phyloP scores from a whole-genome alignment of 2,888 invertebrate genomes.

The Branchinecta sandiegonensis region DNA sequence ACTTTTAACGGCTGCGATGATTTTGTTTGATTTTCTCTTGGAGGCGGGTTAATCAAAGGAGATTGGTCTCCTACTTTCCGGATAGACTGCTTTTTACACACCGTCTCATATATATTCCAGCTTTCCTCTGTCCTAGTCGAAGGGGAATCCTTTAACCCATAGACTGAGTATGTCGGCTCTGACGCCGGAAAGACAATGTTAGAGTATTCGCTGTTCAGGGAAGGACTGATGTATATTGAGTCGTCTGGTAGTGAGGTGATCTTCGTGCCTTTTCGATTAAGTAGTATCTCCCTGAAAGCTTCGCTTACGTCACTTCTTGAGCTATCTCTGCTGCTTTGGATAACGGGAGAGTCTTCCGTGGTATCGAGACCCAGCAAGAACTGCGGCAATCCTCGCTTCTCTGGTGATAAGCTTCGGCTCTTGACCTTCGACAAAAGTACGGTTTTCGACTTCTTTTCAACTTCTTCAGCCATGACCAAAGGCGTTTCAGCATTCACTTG shows the following conservation, averaged over 20 bases:
- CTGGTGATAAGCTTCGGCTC: too few relatives aligned
- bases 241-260: constrained; percentile 3
- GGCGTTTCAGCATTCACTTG: too few relatives aligned
- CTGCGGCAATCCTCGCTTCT: background rate
- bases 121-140: background rate
- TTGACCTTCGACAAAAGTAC: too few relatives aligned
- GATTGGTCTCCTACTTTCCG: too few relatives aligned
- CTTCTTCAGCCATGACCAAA: too few relatives aligned
- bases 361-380: background rate
- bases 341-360: too few relatives aligned
- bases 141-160: background rate
- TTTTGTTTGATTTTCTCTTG: background rate
- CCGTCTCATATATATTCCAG: background rate
- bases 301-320: background rate
- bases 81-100: background rate
- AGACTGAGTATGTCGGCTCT: constrained; percentile 4
- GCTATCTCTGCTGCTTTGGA: background rate
- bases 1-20: too few relatives aligned
- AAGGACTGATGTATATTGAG: background rate
- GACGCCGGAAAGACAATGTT: background rate
- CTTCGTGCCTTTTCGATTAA: background rate
- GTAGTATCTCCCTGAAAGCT: background rate
- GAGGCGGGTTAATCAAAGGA: too few relatives aligned
- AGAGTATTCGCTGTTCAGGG: background rate
- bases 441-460: too few relatives aligned